These are phyloP conservation scores for Lasioglossum villosulum DNA, from an alignment of 2,888 invertebrate species.

Conservation along the genomic window DNA sequence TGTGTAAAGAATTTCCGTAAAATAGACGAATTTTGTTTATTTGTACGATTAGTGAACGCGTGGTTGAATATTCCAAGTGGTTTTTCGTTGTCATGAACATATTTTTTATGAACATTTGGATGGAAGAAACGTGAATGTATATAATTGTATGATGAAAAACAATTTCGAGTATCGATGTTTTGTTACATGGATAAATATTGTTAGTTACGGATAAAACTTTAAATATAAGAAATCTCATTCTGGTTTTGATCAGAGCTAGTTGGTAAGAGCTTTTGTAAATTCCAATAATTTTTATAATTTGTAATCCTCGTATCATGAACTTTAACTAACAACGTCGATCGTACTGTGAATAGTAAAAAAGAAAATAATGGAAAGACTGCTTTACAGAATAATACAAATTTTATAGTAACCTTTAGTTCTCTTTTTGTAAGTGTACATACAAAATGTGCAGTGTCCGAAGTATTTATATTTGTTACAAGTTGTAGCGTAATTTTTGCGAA, in stretches of 20 bases:
- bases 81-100: conserved; percentile 11
- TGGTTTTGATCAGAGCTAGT: conserved; percentile 17
- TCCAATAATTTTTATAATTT: conserved; percentile 30
- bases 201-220: conserved; percentile 15
- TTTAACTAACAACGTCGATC: too few relatives aligned
- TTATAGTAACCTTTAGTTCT: conserved; percentile 37
- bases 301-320: not conserved
- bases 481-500: conserved; percentile 27
- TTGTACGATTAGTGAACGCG: conserved; percentile 31
- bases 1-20: conserved; percentile 37
- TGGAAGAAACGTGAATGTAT: conserved; percentile 46
- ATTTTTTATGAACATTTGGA: conserved; percentile 26
- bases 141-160: conserved; percentile 52
- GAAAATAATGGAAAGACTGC: conserved; percentile 56
- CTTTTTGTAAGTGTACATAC: conserved; percentile 48
- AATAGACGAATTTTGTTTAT: conserved; percentile 38
- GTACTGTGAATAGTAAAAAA: conserved; percentile 10
- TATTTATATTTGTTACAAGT: conserved; percentile 38
- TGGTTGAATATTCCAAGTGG: conserved; percentile 20
- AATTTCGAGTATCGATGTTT: conserved; percentile 54
- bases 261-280: conserved; percentile 4
- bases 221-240: conserved; percentile 41
- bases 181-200: conserved; percentile 38
- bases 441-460: conserved; percentile 42
- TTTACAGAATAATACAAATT: conserved; percentile 34